Percentiles rank a stretch among this genome's conserved stretches.
phyloP scores from a whole-genome alignment of 2,888 invertebrate genomes.

The Uloborus plumipes region DNA sequence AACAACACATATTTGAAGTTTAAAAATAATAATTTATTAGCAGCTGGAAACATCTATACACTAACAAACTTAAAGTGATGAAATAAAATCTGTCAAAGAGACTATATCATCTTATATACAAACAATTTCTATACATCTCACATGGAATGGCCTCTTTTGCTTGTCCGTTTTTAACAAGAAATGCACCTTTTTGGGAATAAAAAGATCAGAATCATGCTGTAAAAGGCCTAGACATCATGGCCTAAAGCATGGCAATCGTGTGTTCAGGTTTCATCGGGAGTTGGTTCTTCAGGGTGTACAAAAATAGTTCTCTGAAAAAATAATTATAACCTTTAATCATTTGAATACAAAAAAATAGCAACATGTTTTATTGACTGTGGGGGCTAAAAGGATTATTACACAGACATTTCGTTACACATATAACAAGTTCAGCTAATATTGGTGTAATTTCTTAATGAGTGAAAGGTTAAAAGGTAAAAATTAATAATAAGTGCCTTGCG shows the following conservation, averaged over 20 bases:
- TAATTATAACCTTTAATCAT: too few relatives aligned
- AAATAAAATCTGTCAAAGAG: neutral
- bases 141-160: neutral
- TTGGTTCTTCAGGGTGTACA: constrained; percentile 10
- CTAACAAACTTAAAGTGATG: constrained; percentile 24
- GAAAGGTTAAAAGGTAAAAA: too few relatives aligned
- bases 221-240: neutral
- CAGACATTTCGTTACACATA: too few relatives aligned
- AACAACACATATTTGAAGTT: too few relatives aligned
- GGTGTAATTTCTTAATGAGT: too few relatives aligned
- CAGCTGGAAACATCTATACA: constrained; percentile 45
- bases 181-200: constrained; percentile 9
- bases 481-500: too few relatives aligned
- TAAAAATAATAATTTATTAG: constrained; percentile 52
- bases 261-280: too few relatives aligned
- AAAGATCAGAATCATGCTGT: neutral
- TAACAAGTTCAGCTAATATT: too few relatives aligned
- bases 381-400: too few relatives aligned
- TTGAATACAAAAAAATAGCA: too few relatives aligned
- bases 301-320: constrained; percentile 1
- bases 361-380: too few relatives aligned
- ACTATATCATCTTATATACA: constrained; percentile 13
- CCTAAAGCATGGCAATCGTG: too few relatives aligned
- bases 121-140: constrained; percentile 13
- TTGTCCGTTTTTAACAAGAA: neutral